phyloP scores from a whole-genome alignment of 2,888 invertebrate genomes.

The Athrips mouffetella region DNA sequence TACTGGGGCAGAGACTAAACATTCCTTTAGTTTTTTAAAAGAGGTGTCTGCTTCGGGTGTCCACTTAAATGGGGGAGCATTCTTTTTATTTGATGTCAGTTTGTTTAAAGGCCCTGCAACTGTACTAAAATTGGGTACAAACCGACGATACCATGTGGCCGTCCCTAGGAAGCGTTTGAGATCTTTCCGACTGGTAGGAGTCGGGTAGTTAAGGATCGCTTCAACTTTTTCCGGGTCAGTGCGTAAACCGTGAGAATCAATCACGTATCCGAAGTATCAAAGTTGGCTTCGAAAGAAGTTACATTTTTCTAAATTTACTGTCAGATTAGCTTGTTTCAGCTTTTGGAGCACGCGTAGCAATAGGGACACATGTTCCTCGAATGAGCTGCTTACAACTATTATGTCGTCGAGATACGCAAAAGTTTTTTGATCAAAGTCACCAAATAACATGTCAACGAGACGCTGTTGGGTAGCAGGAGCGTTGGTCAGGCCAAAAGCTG shows the following conservation, averaged over 20 bases:
- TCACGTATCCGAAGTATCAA: conserved; percentile 26
- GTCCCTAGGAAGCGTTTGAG: conserved; percentile 28
- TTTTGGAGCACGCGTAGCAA: conserved; percentile 24
- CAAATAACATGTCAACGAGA: conserved; percentile 10
- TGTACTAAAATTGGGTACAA: conserved; percentile 28
- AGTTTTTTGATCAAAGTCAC: conserved; percentile 25
- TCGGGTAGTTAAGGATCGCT: conserved; percentile 23
- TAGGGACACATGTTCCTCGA: conserved; percentile 27
- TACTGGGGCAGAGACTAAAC: too few species aligned
- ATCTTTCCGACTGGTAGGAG: conserved; percentile 22
- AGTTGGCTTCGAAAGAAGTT: conserved; percentile 23
- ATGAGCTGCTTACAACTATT: conserved; percentile 21
- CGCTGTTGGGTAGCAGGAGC: conserved; percentile 21
- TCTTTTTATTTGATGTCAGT: conserved; percentile 22
- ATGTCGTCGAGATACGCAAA: conserved; percentile 30
- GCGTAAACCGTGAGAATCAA: conserved; percentile 26
- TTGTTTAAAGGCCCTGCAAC: conserved; percentile 28
- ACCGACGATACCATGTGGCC: conserved; percentile 29
- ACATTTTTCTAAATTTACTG: conserved; percentile 24
- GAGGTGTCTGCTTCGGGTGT: too few species aligned
- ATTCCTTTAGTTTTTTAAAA: too few species aligned
- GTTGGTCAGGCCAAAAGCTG: conserved; percentile 24
- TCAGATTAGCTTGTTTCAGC: conserved; percentile 25
- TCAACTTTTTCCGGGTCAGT: conserved; percentile 29
- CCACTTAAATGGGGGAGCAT: conserved; percentile 28